Evolutionary conservation across 2,113 vertebrate species (phyloP).

Genomic region (Micromys minutus): DNA sequence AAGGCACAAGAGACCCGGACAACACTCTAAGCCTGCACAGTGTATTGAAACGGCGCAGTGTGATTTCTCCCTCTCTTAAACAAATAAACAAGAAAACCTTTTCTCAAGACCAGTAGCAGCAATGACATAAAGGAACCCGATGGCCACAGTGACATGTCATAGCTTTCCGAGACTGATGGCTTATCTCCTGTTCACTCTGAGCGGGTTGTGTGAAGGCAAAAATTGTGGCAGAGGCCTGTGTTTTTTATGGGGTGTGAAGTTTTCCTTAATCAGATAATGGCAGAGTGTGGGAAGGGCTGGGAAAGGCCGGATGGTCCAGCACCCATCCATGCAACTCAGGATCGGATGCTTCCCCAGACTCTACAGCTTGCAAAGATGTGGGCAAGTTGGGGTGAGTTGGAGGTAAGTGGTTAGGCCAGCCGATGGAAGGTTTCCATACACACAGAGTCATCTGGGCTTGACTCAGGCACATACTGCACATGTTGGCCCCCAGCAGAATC

Average conservation of each 20-base stretch:
- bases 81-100: too few relatives aligned
- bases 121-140: neutral
- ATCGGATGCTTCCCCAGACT: neutral
- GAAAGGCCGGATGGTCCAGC: neutral
- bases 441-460: neutral
- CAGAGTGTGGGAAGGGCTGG: neutral
- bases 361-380: neutral
- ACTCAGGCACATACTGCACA: neutral
- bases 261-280: neutral
- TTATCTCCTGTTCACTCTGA: neutral
- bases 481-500: neutral
- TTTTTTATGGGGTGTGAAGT: neutral
- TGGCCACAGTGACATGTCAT: neutral
- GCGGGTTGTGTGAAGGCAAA: neutral
- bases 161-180: neutral
- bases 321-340: neutral
- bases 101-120: slow-evolving; percentile 8
- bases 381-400: neutral
- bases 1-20: neutral
- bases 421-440: neutral
- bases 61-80: neutral
- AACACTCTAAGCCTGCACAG: neutral
- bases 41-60: neutral
- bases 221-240: neutral
- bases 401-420: neutral